These are phyloP conservation scores for Mantis religiosa DNA, from an alignment of 2,888 invertebrate species.

Conservation along the genomic window DNA sequence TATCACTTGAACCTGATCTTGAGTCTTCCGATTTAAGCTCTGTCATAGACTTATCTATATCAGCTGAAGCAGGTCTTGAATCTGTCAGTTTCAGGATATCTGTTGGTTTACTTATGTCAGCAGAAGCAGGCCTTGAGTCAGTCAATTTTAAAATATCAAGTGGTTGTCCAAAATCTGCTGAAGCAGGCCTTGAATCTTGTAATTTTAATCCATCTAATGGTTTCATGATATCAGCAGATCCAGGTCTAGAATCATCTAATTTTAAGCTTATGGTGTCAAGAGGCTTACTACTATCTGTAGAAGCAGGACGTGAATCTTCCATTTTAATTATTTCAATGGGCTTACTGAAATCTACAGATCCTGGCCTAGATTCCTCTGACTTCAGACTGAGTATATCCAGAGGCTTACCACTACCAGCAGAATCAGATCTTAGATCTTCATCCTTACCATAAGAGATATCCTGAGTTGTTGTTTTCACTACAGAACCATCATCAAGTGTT, in stretches of 20 bases:
- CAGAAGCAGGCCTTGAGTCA: not conserved
- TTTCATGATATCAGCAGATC: not conserved
- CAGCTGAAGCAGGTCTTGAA: not conserved
- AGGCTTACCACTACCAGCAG: not conserved
- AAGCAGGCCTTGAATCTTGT: not conserved
- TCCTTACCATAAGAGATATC: not conserved
- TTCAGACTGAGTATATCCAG: not conserved
- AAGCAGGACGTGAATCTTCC: not conserved
- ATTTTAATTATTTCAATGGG: not conserved
- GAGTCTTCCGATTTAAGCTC: not conserved
- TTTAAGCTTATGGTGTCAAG: not conserved
- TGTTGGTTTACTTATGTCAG: not conserved
- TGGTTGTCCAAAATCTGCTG: not conserved
- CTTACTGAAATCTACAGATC: not conserved
- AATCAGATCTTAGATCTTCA: not conserved
- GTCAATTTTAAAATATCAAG: not conserved
- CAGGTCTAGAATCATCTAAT: not conserved
- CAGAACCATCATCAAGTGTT: constrained; percentile 48
- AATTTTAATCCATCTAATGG: not conserved
- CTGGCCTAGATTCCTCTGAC: not conserved
- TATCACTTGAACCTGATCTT: not conserved
- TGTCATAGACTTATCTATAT: not conserved
- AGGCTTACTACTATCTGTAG: not conserved
- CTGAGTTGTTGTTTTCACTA: not conserved
- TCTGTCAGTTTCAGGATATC: not conserved